phyloP scores from a whole-genome alignment of 2,797 vertebrate genomes.

The Streptopelia turtur region DNA sequence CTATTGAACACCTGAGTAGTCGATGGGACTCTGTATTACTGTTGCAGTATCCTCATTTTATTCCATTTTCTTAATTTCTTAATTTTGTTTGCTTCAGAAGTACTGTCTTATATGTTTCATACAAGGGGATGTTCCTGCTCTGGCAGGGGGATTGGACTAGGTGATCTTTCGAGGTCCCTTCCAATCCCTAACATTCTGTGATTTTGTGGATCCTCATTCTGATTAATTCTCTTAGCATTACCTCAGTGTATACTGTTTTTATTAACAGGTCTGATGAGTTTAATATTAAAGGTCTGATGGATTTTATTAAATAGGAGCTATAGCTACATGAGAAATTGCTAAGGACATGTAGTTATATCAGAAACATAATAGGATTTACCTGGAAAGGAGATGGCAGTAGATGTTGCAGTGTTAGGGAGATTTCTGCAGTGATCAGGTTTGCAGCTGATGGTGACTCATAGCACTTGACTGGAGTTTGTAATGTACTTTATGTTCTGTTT shows the following conservation, averaged over 20 bases:
- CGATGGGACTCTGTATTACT: not conserved
- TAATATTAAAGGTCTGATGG: not conserved
- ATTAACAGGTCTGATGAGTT: not conserved
- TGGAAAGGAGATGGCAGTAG: not conserved
- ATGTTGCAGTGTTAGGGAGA: not conserved
- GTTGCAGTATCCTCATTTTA: not conserved
- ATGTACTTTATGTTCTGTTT: not conserved
- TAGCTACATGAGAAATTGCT: not conserved
- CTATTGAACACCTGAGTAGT: not conserved
- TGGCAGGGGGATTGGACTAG: no score
- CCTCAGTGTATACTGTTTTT: not conserved
- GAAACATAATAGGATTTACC: not conserved
- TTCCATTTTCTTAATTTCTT: not conserved
- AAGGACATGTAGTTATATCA: not conserved
- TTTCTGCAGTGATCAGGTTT: not conserved
- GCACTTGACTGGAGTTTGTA: not conserved
- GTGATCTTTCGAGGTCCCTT: no score
- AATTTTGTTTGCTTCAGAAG: not conserved
- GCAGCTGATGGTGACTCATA: not conserved
- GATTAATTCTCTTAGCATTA: not conserved
- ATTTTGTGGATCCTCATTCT: not conserved
- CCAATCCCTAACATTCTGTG: no score
- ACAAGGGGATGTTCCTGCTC: not conserved
- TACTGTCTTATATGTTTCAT: not conserved
- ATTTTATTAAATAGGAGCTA: not conserved